Base-by-base conservation (phyloP, 2,113 vertebrate genomes). In the Columba janthina region DNA sequence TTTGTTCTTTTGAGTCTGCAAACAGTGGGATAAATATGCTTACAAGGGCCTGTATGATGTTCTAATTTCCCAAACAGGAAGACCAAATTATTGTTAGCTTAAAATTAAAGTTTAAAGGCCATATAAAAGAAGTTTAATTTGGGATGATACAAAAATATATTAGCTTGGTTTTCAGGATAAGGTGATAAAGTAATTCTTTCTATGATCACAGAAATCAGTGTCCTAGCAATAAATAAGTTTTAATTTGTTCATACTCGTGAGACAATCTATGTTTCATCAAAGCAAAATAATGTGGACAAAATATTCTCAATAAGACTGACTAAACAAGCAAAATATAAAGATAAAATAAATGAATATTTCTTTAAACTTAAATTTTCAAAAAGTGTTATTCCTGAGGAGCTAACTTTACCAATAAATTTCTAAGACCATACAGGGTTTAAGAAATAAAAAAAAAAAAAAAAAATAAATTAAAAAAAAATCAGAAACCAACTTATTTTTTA, bases 21-120 rank as follows among this genome's bases (percentile, higher is more conserved):
- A n/a, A 48, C 8, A 24, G 8, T 3, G 6, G 4, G 3, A 11
- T 22, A 65, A 70, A 32, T 29, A 80, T 0, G 3, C 7, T 44
- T 66, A 25, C 9, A 34, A 80, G 34, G 13, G 34, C 28, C 32
- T 40, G 29, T 11, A 85, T 17, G 17, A 5, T 29, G 3, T 51
- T 93, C 25, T 32, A 40, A 51, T 46, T 80, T 40, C 9, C 61
- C 32, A 46, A 79, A 84, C 7, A 57, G 18, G 11, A 69, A 75
- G 28, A 54, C 10, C 29, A 75, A 71, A 84, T 51, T 36, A 66
- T 88, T 80, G 46, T 28, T 38, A 75, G 3, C 12, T 46, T 71
- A 40, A 76, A 89, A 71, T 56, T 70, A 32, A 75, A 64, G 11
- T 64, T 58, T 67, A 48, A 69, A 50, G 12, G 3, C 25, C 36